Conservation (phyloP, 2,888 invertebrate species). For the Myopa testacea region DNA sequence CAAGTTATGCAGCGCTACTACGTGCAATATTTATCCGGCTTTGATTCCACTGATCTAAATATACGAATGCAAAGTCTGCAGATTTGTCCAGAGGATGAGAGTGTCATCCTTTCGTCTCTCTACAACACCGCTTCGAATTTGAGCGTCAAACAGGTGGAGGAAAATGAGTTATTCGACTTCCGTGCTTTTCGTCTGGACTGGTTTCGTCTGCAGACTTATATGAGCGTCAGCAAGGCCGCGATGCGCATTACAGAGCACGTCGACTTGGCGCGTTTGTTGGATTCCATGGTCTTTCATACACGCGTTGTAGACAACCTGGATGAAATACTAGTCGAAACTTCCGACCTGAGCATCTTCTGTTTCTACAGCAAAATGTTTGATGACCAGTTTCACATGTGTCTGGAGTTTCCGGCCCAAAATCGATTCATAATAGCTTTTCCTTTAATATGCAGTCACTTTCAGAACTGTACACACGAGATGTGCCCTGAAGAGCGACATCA, state of each 20-base stretch:
- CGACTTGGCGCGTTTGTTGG: constrained; percentile 90
- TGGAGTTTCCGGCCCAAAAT: constrained; percentile 98
- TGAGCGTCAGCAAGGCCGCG: constrained; percentile 85
- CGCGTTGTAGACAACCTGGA: constrained; percentile 98
- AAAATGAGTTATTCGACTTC: constrained; percentile 95
- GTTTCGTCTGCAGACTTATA: constrained; percentile 95
- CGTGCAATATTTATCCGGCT: constrained; percentile 95
- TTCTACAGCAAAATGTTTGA: constrained; percentile 98
- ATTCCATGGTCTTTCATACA: constrained; percentile 96
- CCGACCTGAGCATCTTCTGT: constrained; percentile 97
- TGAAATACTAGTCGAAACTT: constrained; percentile 95
- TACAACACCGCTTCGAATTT: constrained; percentile 88
- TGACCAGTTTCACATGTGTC: constrained; percentile 97
- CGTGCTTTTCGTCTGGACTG: constrained; percentile 95
- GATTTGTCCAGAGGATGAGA: constrained; percentile 93
- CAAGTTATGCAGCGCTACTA: constrained; percentile 98
- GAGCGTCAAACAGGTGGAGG: constrained; percentile 95
- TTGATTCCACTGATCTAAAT: constrained; percentile 93
- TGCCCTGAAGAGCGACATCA: constrained; percentile 99
- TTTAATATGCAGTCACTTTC: constrained; percentile 96
- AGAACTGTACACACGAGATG: constrained; percentile 96
- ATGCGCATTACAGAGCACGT: constrained; percentile 84
- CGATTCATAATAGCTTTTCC: constrained; percentile 98
- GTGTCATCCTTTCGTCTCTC: constrained; percentile 90
- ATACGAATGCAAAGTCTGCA: constrained; percentile 85